These are phyloP conservation scores for Fragum fragum DNA, from an alignment of 2,888 invertebrate species.

Conservation along the genomic window DNA sequence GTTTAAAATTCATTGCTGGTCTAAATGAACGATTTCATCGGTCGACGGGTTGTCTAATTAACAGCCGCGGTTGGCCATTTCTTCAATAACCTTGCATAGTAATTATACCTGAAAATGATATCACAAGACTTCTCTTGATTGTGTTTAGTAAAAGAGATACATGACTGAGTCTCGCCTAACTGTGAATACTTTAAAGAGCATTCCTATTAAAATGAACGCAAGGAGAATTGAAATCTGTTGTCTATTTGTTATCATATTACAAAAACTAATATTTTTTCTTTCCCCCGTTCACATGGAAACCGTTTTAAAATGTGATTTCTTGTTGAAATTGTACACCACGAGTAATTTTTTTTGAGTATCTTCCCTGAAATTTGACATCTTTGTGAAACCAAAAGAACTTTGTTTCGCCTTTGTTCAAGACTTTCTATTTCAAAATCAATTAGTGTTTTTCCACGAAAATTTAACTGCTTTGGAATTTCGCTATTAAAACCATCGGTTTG, in stretches of 20 bases:
- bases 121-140: too few species aligned
- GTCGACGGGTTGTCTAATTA: too few species aligned
- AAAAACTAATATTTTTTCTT: constrained; percentile 2
- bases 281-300: not conserved
- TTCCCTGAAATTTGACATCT: not conserved
- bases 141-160: not conserved
- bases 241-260: constrained; percentile 1
- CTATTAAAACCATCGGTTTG: too few species aligned
- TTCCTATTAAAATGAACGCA: not conserved
- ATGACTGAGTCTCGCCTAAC: not conserved
- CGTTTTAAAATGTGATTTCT: constrained; percentile 6
- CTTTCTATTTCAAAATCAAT: not conserved
- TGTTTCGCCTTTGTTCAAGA: not conserved
- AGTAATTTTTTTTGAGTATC: constrained; percentile 6
- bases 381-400: not conserved
- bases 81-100: too few species aligned
- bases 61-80: too few species aligned
- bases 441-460: not conserved
- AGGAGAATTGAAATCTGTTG: not conserved
- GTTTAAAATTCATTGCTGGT: too few species aligned
- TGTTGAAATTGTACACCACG: not conserved
- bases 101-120: too few species aligned
- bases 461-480: too few species aligned
- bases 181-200: not conserved
- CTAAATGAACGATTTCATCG: too few species aligned